Evolutionary conservation across 2,113 vertebrate species (phyloP).

Genomic region (Tenrec ecaudatus): DNA sequence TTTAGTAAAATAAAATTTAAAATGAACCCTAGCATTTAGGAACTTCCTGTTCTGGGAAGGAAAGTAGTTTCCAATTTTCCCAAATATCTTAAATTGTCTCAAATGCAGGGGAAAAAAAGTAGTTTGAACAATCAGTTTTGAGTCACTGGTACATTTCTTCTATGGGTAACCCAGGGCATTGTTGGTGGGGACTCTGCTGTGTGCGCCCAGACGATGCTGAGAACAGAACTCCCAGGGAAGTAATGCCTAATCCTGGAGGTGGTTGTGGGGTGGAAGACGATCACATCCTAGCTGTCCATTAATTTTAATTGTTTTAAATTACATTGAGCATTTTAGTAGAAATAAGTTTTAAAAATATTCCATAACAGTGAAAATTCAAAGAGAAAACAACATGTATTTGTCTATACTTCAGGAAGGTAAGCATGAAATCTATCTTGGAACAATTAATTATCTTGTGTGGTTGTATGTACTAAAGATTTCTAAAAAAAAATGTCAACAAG

Average conservation of each 20-base stretch:
- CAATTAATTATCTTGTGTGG: background rate
- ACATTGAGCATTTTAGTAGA: background rate
- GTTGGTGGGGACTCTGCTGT: background rate
- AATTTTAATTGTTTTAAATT: background rate
- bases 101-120: background rate
- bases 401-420: constrained; percentile 10
- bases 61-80: background rate
- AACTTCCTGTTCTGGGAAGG: no score
- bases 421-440: background rate
- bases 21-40: no score
- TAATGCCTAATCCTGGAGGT: background rate
- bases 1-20: no score
- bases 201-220: background rate
- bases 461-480: background rate
- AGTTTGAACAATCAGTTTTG: background rate
- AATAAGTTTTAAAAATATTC: constrained; percentile 26
- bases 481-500: background rate
- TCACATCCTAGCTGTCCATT: constrained; percentile 43
- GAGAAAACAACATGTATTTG: background rate
- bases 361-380: background rate
- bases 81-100: background rate
- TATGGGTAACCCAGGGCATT: background rate
- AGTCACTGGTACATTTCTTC: background rate
- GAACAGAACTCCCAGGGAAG: background rate
- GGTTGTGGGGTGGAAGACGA: background rate